Percentiles rank a stretch among this genome's conserved stretches.
Evolutionary conservation across 2,797 vertebrate species (phyloP).

Genomic region (Mycteria americana): DNA sequence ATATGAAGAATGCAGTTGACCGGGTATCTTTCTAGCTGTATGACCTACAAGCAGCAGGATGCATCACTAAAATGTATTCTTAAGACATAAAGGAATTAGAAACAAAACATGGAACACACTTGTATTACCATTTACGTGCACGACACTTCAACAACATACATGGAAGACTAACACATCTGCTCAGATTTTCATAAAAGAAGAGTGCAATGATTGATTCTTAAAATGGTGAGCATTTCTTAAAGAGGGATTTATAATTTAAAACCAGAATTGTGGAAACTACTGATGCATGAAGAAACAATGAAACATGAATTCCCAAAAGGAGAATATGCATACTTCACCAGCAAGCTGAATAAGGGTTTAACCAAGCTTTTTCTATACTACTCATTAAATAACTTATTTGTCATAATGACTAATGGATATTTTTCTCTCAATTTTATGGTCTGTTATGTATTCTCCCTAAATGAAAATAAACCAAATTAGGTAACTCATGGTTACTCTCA

Average conservation of each 20-base stretch:
- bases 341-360: slow-evolving; percentile 70
- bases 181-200: slow-evolving; percentile 68
- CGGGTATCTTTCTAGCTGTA: slow-evolving; percentile 62
- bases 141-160: slow-evolving; percentile 52
- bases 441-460: slow-evolving; percentile 71
- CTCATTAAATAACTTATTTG: slow-evolving; percentile 65
- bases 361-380: slow-evolving; percentile 63
- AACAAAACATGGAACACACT: slow-evolving; percentile 55
- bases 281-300: slow-evolving; percentile 69
- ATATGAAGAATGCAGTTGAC: slow-evolving; percentile 70
- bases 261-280: slow-evolving; percentile 70
- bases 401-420: slow-evolving; percentile 70
- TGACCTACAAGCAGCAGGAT: slow-evolving; percentile 69
- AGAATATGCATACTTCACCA: slow-evolving; percentile 65
- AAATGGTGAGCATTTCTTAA: slow-evolving; percentile 75
- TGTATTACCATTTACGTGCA: slow-evolving; percentile 50
- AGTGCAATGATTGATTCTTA: slow-evolving; percentile 60
- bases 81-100: slow-evolving; percentile 74
- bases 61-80: slow-evolving; percentile 62
- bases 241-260: slow-evolving; percentile 68
- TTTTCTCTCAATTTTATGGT: slow-evolving; percentile 67
- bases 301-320: slow-evolving; percentile 67
- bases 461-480: slow-evolving; percentile 74
- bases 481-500: slow-evolving; percentile 71
- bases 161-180: slow-evolving; percentile 59